Evolutionary conservation across 35 echinoderm and acorn worm species (phyloP).

Genomic region (Lytechinus variegatus): DNA sequence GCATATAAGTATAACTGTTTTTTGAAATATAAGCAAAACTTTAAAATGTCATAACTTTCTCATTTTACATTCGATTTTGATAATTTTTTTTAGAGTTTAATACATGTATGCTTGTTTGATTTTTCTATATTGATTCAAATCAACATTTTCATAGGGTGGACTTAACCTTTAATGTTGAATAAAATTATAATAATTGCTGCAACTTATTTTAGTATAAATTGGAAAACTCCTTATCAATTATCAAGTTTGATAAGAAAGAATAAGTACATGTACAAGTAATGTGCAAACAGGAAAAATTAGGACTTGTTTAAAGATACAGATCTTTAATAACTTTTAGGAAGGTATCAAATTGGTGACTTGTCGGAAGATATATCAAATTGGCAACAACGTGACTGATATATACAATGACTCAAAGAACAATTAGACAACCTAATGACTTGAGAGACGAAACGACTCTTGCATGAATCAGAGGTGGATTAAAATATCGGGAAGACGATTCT

Average conservation of each 20-base stretch:
- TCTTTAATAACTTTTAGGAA: neutral
- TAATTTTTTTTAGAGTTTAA: too few relatives aligned
- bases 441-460: neutral
- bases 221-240: neutral
- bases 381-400: neutral
- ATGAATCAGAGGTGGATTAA: neutral
- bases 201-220: neutral
- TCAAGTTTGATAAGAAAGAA: neutral
- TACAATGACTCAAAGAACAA: neutral
- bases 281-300: neutral
- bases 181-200: too few relatives aligned
- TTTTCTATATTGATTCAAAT: too few relatives aligned
- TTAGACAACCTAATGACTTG: conserved; percentile 4
- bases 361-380: neutral
- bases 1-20: too few relatives aligned
- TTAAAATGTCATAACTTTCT: too few relatives aligned
- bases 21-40: too few relatives aligned
- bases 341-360: neutral
- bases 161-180: too few relatives aligned
- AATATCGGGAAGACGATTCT: neutral
- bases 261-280: neutral
- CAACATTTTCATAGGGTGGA: too few relatives aligned
- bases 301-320: neutral
- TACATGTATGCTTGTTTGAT: too few relatives aligned
- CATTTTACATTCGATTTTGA: too few relatives aligned